Conservation (phyloP, 2,888 invertebrate genomes). For the Drosophila mimetica region DNA sequence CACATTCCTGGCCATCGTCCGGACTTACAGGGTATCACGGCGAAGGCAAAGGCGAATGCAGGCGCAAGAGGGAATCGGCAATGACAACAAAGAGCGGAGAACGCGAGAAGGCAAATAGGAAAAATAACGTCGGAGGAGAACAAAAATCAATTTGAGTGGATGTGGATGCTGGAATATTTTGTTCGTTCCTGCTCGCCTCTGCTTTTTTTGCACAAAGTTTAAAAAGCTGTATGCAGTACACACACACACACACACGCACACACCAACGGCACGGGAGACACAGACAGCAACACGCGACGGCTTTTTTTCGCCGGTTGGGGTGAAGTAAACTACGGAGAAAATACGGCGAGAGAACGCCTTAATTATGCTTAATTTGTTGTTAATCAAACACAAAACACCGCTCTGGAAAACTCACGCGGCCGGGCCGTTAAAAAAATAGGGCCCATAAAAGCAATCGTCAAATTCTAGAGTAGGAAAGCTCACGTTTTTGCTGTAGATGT, state of each 20-base stretch:
- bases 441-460: conserved; percentile 9
- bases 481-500: conserved; percentile 44
- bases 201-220: conserved; percentile 40
- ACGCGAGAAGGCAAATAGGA: conserved; percentile 75
- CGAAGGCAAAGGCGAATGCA: conserved; percentile 71
- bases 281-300: conserved; percentile 67
- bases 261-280: conserved; percentile 9
- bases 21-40: conserved; percentile 23
- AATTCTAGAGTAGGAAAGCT: conserved; percentile 23
- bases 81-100: conserved; percentile 75
- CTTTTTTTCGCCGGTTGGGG: conserved; percentile 64
- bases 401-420: background rate
- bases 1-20: background rate
- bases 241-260: conserved; percentile 25
- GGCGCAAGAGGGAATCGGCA: conserved; percentile 73
- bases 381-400: conserved; percentile 67
- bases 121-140: conserved; percentile 58
- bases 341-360: conserved; percentile 48
- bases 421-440: background rate
- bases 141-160: conserved; percentile 72
- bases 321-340: conserved; percentile 13
- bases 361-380: conserved; percentile 75
- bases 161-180: conserved; percentile 50
- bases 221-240: conserved; percentile 71
- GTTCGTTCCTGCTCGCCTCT: conserved; percentile 25